A percentile compares a stretch with the other conserved stretches of the same genome.
Evolutionary conservation across 2,797 vertebrate genomes (phyloP).

Genomic region (Lepilemur septentrionalis): DNA sequence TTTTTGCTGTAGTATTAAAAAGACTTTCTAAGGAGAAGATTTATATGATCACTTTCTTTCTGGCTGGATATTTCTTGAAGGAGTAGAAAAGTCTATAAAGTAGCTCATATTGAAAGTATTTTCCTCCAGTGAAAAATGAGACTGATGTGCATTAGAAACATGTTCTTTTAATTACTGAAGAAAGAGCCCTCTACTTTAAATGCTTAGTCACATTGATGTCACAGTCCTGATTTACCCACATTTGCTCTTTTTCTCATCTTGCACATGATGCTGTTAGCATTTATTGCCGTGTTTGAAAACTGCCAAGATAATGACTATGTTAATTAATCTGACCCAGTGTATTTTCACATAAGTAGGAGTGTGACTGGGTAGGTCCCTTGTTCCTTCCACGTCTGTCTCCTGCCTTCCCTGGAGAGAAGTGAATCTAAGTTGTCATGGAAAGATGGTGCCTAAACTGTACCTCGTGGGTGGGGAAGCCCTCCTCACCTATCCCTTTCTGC

Average conservation of each 20-base stretch:
- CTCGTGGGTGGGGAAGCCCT: not conserved
- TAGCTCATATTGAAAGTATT: not conserved
- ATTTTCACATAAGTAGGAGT: not conserved
- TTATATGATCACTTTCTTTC: not conserved
- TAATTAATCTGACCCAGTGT: slow-evolving; percentile 17
- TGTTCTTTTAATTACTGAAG: not conserved
- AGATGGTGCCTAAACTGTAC: not conserved
- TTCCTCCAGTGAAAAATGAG: not conserved
- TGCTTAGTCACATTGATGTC: not conserved
- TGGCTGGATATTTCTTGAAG: not conserved
- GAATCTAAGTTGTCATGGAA: not conserved
- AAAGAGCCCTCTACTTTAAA: not conserved
- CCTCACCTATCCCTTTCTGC: not conserved
- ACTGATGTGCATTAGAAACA: not conserved
- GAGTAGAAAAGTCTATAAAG: not conserved
- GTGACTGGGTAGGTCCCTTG: not conserved
- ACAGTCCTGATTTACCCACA: not conserved
- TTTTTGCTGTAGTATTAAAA: not conserved
- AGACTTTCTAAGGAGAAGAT: not conserved
- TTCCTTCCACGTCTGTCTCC: not conserved
- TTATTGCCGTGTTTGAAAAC: not conserved
- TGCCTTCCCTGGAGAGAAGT: not conserved
- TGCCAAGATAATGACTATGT: slow-evolving; percentile 21
- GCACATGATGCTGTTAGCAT: slow-evolving; percentile 30
- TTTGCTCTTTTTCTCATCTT: slow-evolving; percentile 11